phyloP scores from a whole-genome alignment of 2,888 invertebrate genomes.

The Eupithecia centaureata region DNA sequence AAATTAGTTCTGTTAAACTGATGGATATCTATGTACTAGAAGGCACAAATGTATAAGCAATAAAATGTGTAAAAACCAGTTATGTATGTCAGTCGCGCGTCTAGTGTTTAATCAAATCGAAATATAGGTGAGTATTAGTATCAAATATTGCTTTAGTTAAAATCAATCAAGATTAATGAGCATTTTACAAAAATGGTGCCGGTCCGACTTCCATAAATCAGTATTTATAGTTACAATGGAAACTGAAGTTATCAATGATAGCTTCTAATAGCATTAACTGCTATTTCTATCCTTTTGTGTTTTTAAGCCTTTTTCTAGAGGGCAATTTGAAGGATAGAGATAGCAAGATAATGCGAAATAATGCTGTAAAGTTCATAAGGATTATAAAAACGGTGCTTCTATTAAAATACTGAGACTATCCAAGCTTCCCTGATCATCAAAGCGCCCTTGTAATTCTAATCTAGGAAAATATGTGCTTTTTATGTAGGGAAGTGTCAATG shows the following conservation, averaged over 20 bases:
- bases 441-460: background rate
- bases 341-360: background rate
- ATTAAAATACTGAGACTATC: background rate
- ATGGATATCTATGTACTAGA: background rate
- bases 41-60: background rate
- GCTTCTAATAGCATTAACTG: background rate
- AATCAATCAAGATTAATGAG: constrained; percentile 33
- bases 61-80: constrained; percentile 1
- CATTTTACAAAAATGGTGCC: constrained; percentile 38
- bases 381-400: background rate
- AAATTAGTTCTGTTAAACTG: background rate
- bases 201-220: constrained; percentile 38
- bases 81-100: constrained; percentile 25
- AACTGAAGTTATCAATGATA: constrained; percentile 1
- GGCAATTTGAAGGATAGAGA: background rate
- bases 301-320: background rate
- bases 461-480: background rate
- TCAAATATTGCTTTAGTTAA: constrained; percentile 36
- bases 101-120: constrained; percentile 1
- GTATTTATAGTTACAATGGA: constrained; percentile 33
- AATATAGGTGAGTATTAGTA: constrained; percentile 4
- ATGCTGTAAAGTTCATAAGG: background rate
- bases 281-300: background rate
- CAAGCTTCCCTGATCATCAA: background rate
- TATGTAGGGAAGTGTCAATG: background rate